These are phyloP conservation scores for Cuniculus paca DNA, from an alignment of 2,797 vertebrate genomes.

Conservation along the genomic window DNA sequence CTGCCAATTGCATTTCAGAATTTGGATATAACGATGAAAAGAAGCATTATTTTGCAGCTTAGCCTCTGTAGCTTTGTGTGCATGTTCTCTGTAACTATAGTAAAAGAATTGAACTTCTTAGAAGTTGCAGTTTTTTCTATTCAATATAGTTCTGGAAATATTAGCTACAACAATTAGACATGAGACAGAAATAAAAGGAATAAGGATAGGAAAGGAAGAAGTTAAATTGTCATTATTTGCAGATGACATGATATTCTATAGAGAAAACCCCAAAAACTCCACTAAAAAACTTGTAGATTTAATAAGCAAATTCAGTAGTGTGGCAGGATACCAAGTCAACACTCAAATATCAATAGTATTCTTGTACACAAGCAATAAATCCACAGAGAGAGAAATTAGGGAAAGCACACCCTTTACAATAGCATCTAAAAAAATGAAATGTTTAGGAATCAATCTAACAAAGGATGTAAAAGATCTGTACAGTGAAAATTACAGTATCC, in stretches of 20 bases:
- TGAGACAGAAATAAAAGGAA: neutral
- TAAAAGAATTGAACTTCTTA: neutral
- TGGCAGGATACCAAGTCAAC: no score
- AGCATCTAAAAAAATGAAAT: no score
- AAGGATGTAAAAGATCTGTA: no score
- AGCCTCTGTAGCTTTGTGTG: neutral
- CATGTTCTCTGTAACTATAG: slow-evolving; percentile 22
- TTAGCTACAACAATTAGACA: neutral
- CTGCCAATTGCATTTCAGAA: neutral
- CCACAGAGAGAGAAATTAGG: no score
- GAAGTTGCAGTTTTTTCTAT: neutral
- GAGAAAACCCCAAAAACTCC: neutral
- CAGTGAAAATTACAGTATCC: no score
- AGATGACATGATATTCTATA: neutral
- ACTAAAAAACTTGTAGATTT: neutral
- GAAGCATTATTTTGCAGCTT: neutral
- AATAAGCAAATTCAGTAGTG: neutral
- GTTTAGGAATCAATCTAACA: no score
- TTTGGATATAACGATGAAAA: neutral
- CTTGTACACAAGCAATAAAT: no score
- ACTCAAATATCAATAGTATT: no score
- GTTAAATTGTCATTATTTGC: neutral
- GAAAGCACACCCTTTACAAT: no score
- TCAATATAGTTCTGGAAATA: neutral
- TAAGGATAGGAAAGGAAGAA: neutral